Percentiles rank a stretch among this genome's conserved stretches.
phyloP scores from a whole-genome alignment of 2,797 vertebrate genomes.

The Lithobates pipiens region DNA sequence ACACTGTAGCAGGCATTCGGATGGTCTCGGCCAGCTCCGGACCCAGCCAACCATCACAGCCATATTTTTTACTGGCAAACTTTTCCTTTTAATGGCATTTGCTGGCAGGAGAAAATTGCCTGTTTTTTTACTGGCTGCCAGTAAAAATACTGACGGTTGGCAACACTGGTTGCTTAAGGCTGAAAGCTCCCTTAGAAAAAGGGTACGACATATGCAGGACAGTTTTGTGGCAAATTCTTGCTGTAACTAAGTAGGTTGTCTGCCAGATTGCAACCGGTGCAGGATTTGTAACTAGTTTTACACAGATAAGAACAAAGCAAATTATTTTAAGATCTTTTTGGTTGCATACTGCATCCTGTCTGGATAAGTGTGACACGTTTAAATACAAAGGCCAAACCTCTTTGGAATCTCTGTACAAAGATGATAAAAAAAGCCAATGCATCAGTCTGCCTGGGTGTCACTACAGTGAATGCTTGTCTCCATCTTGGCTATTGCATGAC shows the following conservation, averaged over 20 bases:
- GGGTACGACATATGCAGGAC: background rate
- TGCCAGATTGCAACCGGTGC: background rate
- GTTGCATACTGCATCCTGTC: background rate
- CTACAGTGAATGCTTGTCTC: constrained; percentile 8
- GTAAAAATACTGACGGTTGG: no score
- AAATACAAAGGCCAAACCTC: constrained; percentile 16
- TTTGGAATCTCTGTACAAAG: constrained; percentile 18
- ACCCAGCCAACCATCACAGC: no score
- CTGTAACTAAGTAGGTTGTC: background rate
- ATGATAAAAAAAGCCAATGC: constrained; percentile 30
- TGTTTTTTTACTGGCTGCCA: no score
- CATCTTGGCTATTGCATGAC: constrained; percentile 11
- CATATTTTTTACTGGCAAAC: no score
- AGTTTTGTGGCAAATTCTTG: background rate
- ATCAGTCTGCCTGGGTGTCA: constrained; percentile 7
- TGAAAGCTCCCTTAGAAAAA: background rate
- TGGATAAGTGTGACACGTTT: background rate
- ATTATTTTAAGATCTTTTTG: background rate
- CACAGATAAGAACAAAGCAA: constrained; percentile 4
- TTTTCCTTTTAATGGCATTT: no score
- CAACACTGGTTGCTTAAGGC: background rate
- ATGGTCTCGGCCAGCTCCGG: no score
- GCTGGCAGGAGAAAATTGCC: no score
- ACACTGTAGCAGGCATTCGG: no score
- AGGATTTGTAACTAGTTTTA: constrained; percentile 1